These are phyloP conservation scores for Tachina lurida DNA, from an alignment of 2,888 invertebrate species.

Conservation along the genomic window DNA sequence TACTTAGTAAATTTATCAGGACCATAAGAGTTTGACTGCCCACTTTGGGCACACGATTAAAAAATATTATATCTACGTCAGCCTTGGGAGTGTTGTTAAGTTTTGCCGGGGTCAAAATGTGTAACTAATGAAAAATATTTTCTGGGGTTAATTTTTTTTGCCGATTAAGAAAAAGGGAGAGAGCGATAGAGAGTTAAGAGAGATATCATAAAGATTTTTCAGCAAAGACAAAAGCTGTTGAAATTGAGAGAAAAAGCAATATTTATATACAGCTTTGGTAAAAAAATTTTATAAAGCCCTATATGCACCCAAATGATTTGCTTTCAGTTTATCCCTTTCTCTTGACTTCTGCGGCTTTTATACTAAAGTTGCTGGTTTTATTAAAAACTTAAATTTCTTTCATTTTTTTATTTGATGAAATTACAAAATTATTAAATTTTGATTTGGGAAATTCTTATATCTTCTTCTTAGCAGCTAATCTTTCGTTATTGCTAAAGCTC, in stretches of 20 bases:
- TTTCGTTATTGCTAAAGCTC: no score
- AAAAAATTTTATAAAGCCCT: neutral
- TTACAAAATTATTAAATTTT: no score
- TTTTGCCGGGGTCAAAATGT: slow-evolving; percentile 71
- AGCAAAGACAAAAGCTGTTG: no score
- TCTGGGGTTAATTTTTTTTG: neutral
- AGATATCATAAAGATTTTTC: no score
- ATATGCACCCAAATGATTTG: no score
- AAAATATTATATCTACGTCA: slow-evolving; percentile 90
- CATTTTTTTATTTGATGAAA: no score
- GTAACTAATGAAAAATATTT: slow-evolving; percentile 49
- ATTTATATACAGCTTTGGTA: neutral
- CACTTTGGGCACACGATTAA: slow-evolving; percentile 95
- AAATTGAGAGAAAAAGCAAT: no score
- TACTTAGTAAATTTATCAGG: slow-evolving; percentile 87
- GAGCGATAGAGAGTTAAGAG: no score
- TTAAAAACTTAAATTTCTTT: neutral
- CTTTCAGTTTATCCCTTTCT: no score
- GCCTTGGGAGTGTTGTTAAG: slow-evolving; percentile 92
- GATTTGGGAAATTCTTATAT: no score
- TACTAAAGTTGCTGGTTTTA: neutral
- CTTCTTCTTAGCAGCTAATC: no score
- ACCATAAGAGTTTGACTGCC: slow-evolving; percentile 97
- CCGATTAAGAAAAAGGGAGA: neutral
- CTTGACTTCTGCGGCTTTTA: neutral